Conservation (phyloP, 2,113 vertebrate genomes). For the Peromyscus polionotus region DNA sequence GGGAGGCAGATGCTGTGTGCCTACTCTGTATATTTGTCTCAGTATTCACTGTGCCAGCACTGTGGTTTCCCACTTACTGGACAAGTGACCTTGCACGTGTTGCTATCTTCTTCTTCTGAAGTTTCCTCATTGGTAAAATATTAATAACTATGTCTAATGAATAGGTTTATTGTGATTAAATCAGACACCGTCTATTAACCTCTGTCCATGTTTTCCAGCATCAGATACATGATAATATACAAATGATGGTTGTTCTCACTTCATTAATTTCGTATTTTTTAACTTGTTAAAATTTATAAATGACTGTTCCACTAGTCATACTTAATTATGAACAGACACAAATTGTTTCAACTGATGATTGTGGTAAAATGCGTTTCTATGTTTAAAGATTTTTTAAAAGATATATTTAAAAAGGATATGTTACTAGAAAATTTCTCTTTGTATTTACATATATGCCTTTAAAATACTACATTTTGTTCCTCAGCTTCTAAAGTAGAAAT, state of each 20-base stretch:
- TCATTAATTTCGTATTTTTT: neutral
- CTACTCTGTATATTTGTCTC: neutral
- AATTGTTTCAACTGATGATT: neutral
- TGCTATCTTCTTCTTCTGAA: neutral
- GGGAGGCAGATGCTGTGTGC: neutral
- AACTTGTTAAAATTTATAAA: neutral
- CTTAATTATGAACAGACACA: neutral
- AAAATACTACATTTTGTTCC: neutral
- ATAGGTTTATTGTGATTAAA: neutral
- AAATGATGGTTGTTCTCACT: neutral
- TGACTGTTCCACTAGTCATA: neutral
- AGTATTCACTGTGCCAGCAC: neutral
- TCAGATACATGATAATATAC: neutral
- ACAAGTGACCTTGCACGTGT: neutral
- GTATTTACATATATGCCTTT: neutral
- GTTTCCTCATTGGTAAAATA: conserved; percentile 26
- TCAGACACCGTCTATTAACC: conserved; percentile 20
- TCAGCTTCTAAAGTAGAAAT: neutral
- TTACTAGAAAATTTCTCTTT: neutral
- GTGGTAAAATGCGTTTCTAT: conserved; percentile 11
- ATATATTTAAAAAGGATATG: neutral
- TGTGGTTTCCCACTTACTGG: neutral
- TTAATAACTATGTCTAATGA: neutral
- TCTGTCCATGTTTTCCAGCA: neutral
- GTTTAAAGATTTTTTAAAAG: conserved; percentile 29